Evolutionary conservation across 2,797 vertebrate species (phyloP).

Genomic region (Enoplosus armatus): DNA sequence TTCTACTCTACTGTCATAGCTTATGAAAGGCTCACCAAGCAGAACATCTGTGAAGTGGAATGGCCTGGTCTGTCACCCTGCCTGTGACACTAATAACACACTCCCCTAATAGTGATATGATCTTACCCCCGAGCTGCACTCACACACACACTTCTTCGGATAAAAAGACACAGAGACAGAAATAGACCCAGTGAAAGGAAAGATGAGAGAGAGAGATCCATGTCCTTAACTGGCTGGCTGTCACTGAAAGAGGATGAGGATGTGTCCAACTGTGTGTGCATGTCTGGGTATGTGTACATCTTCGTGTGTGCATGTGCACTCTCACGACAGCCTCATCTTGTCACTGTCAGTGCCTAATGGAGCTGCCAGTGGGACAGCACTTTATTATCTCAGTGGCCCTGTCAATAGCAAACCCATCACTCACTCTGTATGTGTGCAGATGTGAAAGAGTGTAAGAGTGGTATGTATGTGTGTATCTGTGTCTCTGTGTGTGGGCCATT

Average conservation of each 20-base stretch:
- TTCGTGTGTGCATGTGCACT: constrained; percentile 51
- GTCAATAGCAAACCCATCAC: constrained; percentile 85
- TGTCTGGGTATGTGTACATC: constrained; percentile 38
- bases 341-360: constrained; percentile 86
- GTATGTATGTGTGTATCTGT: constrained; percentile 34
- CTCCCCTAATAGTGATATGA: constrained; percentile 81
- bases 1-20: constrained; percentile 63
- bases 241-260: constrained; percentile 79
- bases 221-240: constrained; percentile 82
- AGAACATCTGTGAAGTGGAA: constrained; percentile 77
- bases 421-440: constrained; percentile 58
- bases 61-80: constrained; percentile 77
- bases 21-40: constrained; percentile 76
- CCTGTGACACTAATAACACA: constrained; percentile 83
- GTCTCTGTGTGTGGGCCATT: constrained; percentile 51
- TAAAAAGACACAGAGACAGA: constrained; percentile 77
- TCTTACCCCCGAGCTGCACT: constrained; percentile 63
- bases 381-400: constrained; percentile 88
- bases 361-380: constrained; percentile 83
- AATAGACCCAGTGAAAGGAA: constrained; percentile 77
- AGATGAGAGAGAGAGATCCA: constrained; percentile 77
- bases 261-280: constrained; percentile 54
- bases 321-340: constrained; percentile 78
- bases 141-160: constrained; percentile 60
- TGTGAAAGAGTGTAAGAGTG: constrained; percentile 27